These are phyloP conservation scores for Melierax canorus DNA, from an alignment of 2,113 vertebrate species.

Conservation along the genomic window DNA sequence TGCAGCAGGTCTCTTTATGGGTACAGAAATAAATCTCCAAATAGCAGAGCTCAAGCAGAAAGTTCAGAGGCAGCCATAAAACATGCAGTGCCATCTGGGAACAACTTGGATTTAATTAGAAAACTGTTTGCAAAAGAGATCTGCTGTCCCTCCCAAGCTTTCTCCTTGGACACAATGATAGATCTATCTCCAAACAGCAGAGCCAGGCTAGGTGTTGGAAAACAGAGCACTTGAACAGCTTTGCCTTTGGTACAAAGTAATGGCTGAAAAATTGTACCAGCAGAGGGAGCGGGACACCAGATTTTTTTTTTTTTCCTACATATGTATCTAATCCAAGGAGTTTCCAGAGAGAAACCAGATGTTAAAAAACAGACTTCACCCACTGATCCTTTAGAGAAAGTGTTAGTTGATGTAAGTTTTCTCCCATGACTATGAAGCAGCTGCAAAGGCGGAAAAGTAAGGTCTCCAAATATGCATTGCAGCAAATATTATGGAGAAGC, in stretches of 20 bases:
- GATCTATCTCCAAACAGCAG: background rate
- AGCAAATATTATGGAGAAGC: background rate
- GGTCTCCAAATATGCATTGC: background rate
- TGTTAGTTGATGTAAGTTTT: background rate
- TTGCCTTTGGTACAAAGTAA: background rate
- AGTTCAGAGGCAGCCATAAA: background rate
- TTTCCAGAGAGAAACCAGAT: background rate
- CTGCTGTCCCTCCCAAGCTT: background rate
- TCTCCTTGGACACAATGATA: background rate
- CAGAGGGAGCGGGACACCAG: conserved; percentile 59
- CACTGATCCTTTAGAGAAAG: background rate
- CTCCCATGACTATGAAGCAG: background rate
- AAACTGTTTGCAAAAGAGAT: background rate
- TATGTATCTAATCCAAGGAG: background rate
- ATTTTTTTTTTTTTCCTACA: background rate
- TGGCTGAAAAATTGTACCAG: conserved; percentile 28
- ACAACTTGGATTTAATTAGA: background rate
- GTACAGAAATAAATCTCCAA: background rate
- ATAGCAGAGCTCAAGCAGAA: background rate
- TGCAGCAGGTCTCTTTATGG: background rate
- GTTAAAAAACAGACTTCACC: background rate
- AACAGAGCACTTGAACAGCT: background rate
- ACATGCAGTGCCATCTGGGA: background rate
- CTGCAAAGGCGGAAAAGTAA: background rate
- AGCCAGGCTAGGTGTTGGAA: background rate